Percentiles rank a stretch among this genome's conserved stretches.
phyloP scores from a whole-genome alignment of 2,888 invertebrate species.

The Netelia inedita region DNA sequence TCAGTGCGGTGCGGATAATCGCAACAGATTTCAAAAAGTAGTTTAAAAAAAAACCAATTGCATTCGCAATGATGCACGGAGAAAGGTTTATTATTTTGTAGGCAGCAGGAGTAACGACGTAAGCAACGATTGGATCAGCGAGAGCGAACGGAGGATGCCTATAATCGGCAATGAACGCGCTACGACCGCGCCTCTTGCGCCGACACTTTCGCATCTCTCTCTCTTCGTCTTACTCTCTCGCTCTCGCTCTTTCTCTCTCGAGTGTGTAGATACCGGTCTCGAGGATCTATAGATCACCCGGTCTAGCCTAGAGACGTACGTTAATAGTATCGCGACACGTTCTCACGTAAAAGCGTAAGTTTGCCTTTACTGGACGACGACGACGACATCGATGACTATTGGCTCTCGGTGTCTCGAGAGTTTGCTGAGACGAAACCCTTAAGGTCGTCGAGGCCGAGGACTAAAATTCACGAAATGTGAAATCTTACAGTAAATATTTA shows the following conservation, averaged over 20 bases:
- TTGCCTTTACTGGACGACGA: constrained; percentile 26
- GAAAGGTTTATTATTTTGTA: constrained; percentile 32
- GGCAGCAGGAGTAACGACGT: constrained; percentile 62
- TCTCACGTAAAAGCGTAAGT: constrained; percentile 37
- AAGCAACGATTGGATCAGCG: constrained; percentile 63
- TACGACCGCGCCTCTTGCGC: constrained; percentile 78
- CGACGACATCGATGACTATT: constrained; percentile 1
- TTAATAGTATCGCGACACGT: constrained; percentile 40
- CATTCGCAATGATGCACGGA: constrained; percentile 34
- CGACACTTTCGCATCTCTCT: constrained; percentile 73
- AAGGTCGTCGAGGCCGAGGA: background rate
- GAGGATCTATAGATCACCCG: constrained; percentile 52
- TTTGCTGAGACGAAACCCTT: background rate
- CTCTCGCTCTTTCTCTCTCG: constrained; percentile 15
- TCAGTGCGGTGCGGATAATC: background rate
- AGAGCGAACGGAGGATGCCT: constrained; percentile 79
- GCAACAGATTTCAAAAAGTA: background rate
- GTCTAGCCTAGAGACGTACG: constrained; percentile 46
- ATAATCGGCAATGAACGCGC: constrained; percentile 82
- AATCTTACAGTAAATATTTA: no score
- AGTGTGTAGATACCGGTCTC: constrained; percentile 18
- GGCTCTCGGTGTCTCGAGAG: background rate
- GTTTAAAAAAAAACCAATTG: background rate
- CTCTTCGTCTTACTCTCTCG: constrained; percentile 30
- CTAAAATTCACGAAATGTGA: no score